A percentile compares a stretch with the other conserved stretches of the same genome.
Conservation (phyloP, 2,113 vertebrate genomes). For the Herpetotheres cachinnans region DNA sequence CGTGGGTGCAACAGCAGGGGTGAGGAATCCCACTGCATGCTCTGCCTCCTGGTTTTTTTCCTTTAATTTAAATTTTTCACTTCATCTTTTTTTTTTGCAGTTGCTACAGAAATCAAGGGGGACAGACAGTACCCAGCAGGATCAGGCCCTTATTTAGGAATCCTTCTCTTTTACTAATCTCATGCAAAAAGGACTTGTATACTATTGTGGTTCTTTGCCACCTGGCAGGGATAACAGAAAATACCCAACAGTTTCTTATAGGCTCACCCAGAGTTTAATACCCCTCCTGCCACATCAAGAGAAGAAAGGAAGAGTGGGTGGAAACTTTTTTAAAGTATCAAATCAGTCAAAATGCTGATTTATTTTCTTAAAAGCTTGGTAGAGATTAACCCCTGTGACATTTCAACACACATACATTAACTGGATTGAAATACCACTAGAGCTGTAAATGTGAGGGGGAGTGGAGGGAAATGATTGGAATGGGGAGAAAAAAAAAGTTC, state of each 20-base stretch:
- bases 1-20: not conserved
- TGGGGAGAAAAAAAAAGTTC: not conserved
- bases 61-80: not conserved
- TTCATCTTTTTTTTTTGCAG: not conserved
- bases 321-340: constrained; percentile 62
- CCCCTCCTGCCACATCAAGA: constrained; percentile 26
- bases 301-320: constrained; percentile 63
- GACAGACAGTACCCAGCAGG: not conserved
- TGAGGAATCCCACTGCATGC: not conserved
- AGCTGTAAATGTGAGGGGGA: constrained; percentile 51
- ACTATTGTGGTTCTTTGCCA: constrained; percentile 22
- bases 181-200: not conserved
- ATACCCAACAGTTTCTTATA: constrained; percentile 30
- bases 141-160: constrained; percentile 27
- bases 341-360: constrained; percentile 63
- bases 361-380: constrained; percentile 67
- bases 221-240: constrained; percentile 55
- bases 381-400: constrained; percentile 66
- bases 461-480: constrained; percentile 48
- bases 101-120: not conserved
- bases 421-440: constrained; percentile 50
- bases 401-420: constrained; percentile 64
- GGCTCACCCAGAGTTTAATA: constrained; percentile 55
- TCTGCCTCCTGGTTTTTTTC: not conserved
- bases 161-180: constrained; percentile 43